Base-by-base conservation (phyloP, 2,888 invertebrate genomes). In the Danaus chrysippus region DNA sequence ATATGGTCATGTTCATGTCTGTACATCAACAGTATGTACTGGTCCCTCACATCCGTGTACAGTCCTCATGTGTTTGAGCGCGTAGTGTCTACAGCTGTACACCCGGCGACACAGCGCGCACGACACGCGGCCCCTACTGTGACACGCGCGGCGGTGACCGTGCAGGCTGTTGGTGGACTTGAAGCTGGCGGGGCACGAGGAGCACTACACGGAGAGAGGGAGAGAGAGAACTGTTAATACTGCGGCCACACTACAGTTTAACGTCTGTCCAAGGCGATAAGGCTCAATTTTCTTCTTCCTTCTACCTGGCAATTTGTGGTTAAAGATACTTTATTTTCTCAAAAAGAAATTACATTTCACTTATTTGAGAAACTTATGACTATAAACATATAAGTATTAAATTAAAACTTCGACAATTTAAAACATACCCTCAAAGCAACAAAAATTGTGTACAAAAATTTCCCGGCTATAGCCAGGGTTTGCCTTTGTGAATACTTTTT, bases 121-220 rank as follows among this genome's bases (percentile, higher is more conserved):
- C 41, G 65, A 6, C 56, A 41, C 62, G 42, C 56, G 46, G 73
- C 75, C 43, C 70, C 56, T 1, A 59, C 78, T 76, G 72, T 86
- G 86, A 42, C 80, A 78, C 10, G 67, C 65, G 8, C 65, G 61
- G 15, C 75, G 78, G 76, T 87, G 86, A 76, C 76, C 77, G 61
- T 81, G 82, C 0, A 87, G 65, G 0, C 76, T 75, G 72, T 84
- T 83, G 73, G 74, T 76, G 0, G 79, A 73, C 46, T 84, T 85
- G 71, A 86, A 87, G 3, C 71, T 65, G 0, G 84, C 78, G 0
- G 82, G 78, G 53, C 86, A 87, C 6, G 71, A 70, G 55, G 76
- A 73, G 61, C 86, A 87, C 86, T 86, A n/a, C n/a, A n/a, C n/a
- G n/a, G n/a, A n/a, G n/a, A n/a, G n/a, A n/a, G n/a, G n/a, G n/a